Percentiles rank a stretch among this genome's conserved stretches.
Evolutionary conservation across 2,888 invertebrate genomes (phyloP).

Genomic region (Abrostola tripartita): DNA sequence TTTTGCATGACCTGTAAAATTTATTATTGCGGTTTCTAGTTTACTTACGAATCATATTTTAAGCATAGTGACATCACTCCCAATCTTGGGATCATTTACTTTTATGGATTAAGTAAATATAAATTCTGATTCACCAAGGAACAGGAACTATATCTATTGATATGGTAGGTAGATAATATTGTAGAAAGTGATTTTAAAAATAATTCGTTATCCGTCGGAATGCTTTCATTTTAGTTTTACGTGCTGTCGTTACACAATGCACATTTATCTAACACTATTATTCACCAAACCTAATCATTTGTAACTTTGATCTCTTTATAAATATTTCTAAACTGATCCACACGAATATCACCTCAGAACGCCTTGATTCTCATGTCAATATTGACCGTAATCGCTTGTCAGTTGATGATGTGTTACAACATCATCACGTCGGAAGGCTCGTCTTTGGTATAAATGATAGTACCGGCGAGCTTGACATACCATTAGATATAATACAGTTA

Average conservation of each 20-base stretch:
- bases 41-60: neutral
- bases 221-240: neutral
- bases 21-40: too few species aligned
- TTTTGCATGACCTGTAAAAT: too few species aligned
- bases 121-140: too few species aligned
- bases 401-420: conserved; percentile 16
- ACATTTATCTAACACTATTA: conserved; percentile 30
- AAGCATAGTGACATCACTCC: too few species aligned
- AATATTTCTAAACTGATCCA: conserved; percentile 31
- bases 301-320: conserved; percentile 53
- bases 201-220: neutral
- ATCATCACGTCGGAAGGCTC: conserved; percentile 30
- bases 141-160: neutral
- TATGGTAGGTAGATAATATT: neutral
- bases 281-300: conserved; percentile 43
- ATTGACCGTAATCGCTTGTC: conserved; percentile 37
- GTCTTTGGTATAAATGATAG: conserved; percentile 52
- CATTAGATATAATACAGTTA: conserved; percentile 56
- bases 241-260: conserved; percentile 11
- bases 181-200: neutral
- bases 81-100: too few species aligned
- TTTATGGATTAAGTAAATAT: too few species aligned
- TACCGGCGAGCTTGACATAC: conserved; percentile 53
- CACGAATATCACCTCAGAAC: conserved; percentile 20
- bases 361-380: conserved; percentile 1